Evolutionary conservation across 2,888 invertebrate genomes (phyloP), one percentile per base, ranked within the genome.

Genomic region (Chymomyza amoena): DNA sequence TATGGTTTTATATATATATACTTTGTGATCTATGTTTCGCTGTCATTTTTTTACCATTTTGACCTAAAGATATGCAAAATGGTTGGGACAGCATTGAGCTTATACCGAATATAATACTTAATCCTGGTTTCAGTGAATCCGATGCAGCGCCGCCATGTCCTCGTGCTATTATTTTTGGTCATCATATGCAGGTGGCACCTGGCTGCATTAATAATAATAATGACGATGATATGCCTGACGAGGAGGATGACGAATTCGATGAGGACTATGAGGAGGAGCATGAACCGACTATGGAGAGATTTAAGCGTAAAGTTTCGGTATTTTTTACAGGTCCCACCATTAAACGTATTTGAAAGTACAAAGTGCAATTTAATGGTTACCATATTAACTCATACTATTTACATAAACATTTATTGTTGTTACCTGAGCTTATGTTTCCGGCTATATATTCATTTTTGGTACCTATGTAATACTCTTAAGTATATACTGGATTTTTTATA

Each of bases 81-180:
- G 94, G 94, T 78, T 95, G 95, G 92, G 97, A 97, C 92, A 94
- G 95, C 88, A 96, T 97, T 93, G 97, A 97, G 92, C 93, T 97
- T 92, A 96, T 97, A 92, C 97, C 97, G 89, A 97, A 97, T 92
- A 97, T 97, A 87, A 97, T 97, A 91, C 93, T 97, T 89, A 97
- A 97, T 93, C 97, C 97, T 74, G 96, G 96, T 84, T 97, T 96
- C 89, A 91, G 90, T 80, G 92, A 92, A 80, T 88, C 90, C 68
- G 91, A 90, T 72, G 91, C 90, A 72, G 85, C 62, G 51, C 75
- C 79, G 64, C 67, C 67, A 18, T 83, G 82, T 56, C 65, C 82
- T 16, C 80, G 87, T 69, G 82, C 89, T 52, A 78, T 89, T 57
- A 79, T 89, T 61, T 89, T 89, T 76, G 87, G 84, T 57, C 89